Evolutionary conservation across 2,113 vertebrate genomes (phyloP).

Genomic region (Balaeniceps rex): DNA sequence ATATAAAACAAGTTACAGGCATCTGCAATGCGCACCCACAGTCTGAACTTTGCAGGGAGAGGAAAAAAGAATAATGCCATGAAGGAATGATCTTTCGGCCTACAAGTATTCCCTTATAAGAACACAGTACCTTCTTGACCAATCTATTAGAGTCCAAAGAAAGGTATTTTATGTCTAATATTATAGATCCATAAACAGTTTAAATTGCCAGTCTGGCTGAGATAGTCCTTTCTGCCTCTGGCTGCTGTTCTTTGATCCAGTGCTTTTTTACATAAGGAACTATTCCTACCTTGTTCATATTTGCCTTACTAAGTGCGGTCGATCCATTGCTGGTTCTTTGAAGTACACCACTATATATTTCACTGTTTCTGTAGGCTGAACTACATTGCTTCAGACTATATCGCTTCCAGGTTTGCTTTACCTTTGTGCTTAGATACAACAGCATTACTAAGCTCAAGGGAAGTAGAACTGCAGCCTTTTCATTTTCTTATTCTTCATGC

Average conservation of each 20-base stretch:
- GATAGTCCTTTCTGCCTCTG: neutral
- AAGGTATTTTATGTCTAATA: neutral
- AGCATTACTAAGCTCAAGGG: neutral
- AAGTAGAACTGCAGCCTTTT: neutral
- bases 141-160: neutral
- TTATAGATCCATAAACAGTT: neutral
- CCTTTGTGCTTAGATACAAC: neutral
- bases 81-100: neutral
- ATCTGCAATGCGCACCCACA: neutral
- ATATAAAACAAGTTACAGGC: neutral
- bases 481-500: neutral
- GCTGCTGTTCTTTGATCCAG: neutral
- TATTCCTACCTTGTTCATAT: neutral
- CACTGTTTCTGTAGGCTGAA: neutral
- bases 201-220: neutral
- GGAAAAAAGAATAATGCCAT: neutral
- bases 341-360: neutral
- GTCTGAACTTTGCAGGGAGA: neutral
- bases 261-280: neutral
- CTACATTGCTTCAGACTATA: neutral
- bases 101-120: neutral
- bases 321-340: neutral
- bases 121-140: neutral
- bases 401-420: neutral
- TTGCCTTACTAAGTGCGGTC: neutral